Base-by-base conservation (phyloP, 2,797 vertebrate species). In the Peromyscus nudipes region DNA sequence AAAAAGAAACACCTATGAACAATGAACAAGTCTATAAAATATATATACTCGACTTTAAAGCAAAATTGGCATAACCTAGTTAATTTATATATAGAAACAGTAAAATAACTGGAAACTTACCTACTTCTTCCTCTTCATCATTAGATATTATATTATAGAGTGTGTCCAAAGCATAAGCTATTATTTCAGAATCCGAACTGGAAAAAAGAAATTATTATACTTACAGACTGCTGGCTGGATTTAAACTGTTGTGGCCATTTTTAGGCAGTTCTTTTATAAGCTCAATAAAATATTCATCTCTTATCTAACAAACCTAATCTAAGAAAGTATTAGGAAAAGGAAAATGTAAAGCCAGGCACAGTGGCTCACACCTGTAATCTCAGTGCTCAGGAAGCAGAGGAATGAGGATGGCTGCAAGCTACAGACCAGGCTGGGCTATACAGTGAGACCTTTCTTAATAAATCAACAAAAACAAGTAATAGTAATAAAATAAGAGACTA, bases 131-230 rank as follows among this genome's bases (percentile, higher is more conserved):
- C 97, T 99, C 99, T 79, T 99, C 99, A 91, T 99, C 99, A 94
- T 99, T 99, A 92, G 99, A 99, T 98, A 99, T 99, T 96, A 99
- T 98, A 97, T 99, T 99, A 99, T 99, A 99, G 52, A 99, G 98
- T 0, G 99, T 99, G 98, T 99, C 99, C 99, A 99, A 99, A 98
- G 99, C 99, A 97, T 99, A 99, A 97, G 99, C 99, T 89, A 99
- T 99, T 98, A 99, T 99, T 99, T 99, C 99, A 95, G 99, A 99
- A 99, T 99, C 99, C 60, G 99, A 99, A 97, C 99, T 99, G 98
- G 97, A 98, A 98, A 92, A 98, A 25, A 95, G 93, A 98, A 98
- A 98, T 98, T 79, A 91, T 96, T 96, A 97, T 4, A 97, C n/a
- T 98, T 96, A 96, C 4, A 98, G 6, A 94, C 13, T 96, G 77